Evolutionary conservation across 1,140 invertebrate species (phyloP).

Genomic region (Carposina sasakii): DNA sequence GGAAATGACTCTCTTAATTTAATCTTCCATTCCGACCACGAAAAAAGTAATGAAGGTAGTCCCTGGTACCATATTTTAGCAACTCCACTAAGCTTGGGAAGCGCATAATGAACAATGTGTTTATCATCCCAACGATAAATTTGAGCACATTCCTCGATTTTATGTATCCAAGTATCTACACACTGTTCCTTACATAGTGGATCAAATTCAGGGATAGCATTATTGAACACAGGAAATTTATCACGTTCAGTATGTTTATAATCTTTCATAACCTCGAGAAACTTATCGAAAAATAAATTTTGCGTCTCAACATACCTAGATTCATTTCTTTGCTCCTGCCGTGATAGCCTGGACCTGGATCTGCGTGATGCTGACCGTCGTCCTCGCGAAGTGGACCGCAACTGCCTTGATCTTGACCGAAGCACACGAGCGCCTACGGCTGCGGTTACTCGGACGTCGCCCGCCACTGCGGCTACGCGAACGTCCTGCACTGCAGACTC

Average conservation of each 20-base stretch:
- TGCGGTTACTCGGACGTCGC: too few relatives aligned
- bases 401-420: too few relatives aligned
- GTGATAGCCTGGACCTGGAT: too few relatives aligned
- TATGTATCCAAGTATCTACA: conserved; percentile 4
- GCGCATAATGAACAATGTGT: conserved; percentile 5
- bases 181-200: conserved; percentile 3
- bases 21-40: conserved; percentile 32
- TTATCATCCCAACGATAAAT: conserved; percentile 6
- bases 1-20: conserved; percentile 27
- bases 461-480: too few relatives aligned
- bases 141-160: conserved; percentile 8
- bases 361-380: too few relatives aligned
- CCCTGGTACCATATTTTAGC: conserved; percentile 13
- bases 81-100: conserved; percentile 21
- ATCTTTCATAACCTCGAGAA: conserved; percentile 4
- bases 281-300: conserved; percentile 2
- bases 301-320: too few relatives aligned
- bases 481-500: too few relatives aligned
- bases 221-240: conserved; percentile 1
- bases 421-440: too few relatives aligned
- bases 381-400: too few relatives aligned
- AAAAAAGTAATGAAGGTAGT: conserved; percentile 17
- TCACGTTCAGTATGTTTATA: neutral
- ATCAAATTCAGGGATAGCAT: conserved; percentile 8
- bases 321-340: too few relatives aligned